These are phyloP conservation scores for Pterocles burchelli DNA, from an alignment of 2,113 vertebrate species.

Conservation along the genomic window DNA sequence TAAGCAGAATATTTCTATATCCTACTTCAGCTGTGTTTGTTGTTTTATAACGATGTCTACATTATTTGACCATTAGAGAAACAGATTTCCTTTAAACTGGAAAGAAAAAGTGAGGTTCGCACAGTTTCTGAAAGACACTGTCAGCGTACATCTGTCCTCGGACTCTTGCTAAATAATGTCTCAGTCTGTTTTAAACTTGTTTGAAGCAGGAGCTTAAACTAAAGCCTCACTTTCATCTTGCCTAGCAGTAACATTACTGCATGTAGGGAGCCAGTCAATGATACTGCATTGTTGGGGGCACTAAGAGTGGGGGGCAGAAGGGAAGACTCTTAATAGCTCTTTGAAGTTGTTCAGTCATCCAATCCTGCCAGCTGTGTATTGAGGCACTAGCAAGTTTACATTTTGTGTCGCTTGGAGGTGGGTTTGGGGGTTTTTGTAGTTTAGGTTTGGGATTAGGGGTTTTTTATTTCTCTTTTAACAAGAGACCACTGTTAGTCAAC, in stretches of 20 bases:
- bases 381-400: not conserved
- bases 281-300: not conserved
- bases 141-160: not conserved
- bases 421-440: not conserved
- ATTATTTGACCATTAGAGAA: not conserved
- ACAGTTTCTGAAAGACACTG: rapidly evolving
- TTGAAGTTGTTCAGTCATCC: not conserved
- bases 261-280: not conserved
- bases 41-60: rapidly evolving
- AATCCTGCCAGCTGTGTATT: not conserved
- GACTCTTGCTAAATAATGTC: not conserved
- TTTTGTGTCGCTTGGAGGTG: not conserved
- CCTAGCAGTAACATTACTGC: not conserved
- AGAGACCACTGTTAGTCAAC: not conserved
- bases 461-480: not conserved
- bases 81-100: not conserved
- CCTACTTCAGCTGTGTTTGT: not conserved
- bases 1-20: not conserved
- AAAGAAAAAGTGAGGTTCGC: not conserved
- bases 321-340: not conserved
- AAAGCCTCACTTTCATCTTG: not conserved
- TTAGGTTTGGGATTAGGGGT: not conserved
- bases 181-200: not conserved
- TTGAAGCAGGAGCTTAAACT: not conserved
- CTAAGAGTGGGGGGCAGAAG: not conserved